Base-by-base conservation (phyloP, 92 coral and sea anemone genomes). In the Actinernus sp. region DNA sequence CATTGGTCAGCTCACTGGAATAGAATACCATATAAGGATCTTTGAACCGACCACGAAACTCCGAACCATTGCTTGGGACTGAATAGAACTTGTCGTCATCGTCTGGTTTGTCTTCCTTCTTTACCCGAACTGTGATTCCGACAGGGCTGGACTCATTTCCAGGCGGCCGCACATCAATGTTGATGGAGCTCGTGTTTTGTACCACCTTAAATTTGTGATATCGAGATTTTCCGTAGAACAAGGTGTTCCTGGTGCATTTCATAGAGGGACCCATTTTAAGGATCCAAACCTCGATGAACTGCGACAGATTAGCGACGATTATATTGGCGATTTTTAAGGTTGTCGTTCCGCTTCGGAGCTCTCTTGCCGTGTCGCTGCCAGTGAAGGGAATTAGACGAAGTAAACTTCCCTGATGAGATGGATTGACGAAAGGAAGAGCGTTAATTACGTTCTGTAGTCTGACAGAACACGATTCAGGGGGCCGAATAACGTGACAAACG, bases 161-260 rank as follows among this genome's bases (percentile, higher is more conserved):
- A 8, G 51, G 31, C 11, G 52, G 52, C 22, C 71, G 20, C 9
- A 83, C 34, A 1, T 83, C 83, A 20, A 83, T 62, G 62, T 74
- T 83, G 21, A 83, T 68, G n/a, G 84, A 46, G 28, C 89, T 83
- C 28, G 32, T 47, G 49, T 74, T 75, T 10, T 54, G 13, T 53
- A 31, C n/a, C 4, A 83, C 78, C 3, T 34, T 29, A 58, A 83
- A 83, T 5, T 36, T 38, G 27, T 65, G 83, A 58, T 59, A 26
- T 48, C 53, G 56, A 2, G 61, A 65, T 24, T 66, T 61, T 19
- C 53, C 33, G 71, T 74, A 40, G 11, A 38, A 21, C 12, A 83
- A 30, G 9, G 36, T 53, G 14, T 73, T 78, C 30, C 48, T 33
- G 29, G 61, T 27, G 0, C 62, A 38, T 27, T 74, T 50, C 10